Conservation (phyloP, 2,888 invertebrate species). For the Cerceris ruficornis region DNA sequence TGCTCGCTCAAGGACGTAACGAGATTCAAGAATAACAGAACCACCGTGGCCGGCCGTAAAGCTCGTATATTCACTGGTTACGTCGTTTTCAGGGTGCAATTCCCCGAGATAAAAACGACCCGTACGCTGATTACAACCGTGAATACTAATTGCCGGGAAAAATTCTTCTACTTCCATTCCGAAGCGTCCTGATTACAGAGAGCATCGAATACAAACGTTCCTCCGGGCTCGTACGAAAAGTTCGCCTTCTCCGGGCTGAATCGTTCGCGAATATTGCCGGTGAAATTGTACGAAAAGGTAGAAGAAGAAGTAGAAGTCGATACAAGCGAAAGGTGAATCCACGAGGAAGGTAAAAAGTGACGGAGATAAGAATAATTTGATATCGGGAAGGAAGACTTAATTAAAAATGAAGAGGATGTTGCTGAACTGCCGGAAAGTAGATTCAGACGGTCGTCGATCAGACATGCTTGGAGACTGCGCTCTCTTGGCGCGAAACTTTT, state of each 20-base stretch:
- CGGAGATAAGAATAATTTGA: not conserved
- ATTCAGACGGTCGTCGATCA: constrained; percentile 10
- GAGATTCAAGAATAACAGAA: constrained; percentile 30
- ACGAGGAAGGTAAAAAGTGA: not conserved
- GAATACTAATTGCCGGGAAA: constrained; percentile 19
- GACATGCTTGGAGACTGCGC: not conserved
- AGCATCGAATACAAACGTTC: too few relatives aligned
- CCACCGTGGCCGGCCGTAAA: constrained; percentile 11
- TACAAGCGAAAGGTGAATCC: not conserved
- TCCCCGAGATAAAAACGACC: not conserved
- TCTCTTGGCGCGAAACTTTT: not conserved
- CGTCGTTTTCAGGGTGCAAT: constrained; percentile 12
- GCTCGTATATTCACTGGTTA: constrained; percentile 9
- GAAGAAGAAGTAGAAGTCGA: not conserved
- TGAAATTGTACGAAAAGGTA: too few relatives aligned
- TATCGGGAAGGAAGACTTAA: not conserved
- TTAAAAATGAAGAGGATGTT: not conserved
- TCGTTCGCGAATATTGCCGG: too few relatives aligned
- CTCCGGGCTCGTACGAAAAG: too few relatives aligned
- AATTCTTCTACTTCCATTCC: not conserved
- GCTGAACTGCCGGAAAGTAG: not conserved
- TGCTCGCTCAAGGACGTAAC: constrained; percentile 24
- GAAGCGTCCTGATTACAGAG: not conserved
- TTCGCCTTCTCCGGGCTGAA: too few relatives aligned
- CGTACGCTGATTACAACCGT: constrained; percentile 10